Evolutionary conservation across 35 echinoderm and acorn worm genomes (phyloP), one percentile per base, ranked within the genome.

Genomic region (Amphiura filiformis): DNA sequence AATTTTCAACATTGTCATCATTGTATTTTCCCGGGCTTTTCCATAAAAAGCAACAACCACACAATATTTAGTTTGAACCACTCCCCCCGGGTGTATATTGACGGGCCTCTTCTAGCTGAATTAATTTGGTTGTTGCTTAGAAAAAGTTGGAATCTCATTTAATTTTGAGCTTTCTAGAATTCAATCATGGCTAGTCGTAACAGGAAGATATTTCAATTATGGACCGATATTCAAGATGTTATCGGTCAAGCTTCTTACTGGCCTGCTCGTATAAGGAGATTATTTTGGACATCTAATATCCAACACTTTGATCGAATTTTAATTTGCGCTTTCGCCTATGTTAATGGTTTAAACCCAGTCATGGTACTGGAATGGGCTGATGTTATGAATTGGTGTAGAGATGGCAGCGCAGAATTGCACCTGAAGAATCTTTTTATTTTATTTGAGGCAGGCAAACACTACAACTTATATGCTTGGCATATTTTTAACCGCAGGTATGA

Each of bases 211-310:
- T n/a, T n/a, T n/a, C n/a, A 47, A 47, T 9, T 84, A 34, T 84
- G 82, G 82, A 84, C 11, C 33, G 82, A 57, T 39, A 84, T 84
- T 17, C 82, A 81, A 81, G 79, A 81, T 37, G 35, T 81, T 13
- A 81, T 81, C 37, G 79, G 79, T 1, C 20, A 1, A 31, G 82
- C 82, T 0, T 23, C 42, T 57, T 0, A 65, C 11, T 84, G 82
- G 82, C 82, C 82, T 35, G 11, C 1, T 84, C 20, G 36, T 20
- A 84, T 84, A 31, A 11, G 82, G 0, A 56, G 82, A 61, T 36
- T 64, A 32, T 84, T 84, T 84, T 84, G 82, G 82, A 84, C 39
- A 20, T 57, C 30, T 34, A 64, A 64, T 14, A 32, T 84, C 9
- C 56, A 39, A n/a, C 82, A 84, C 32, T 84, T 42, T 42, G 82